Evolutionary conservation across 2,888 invertebrate species (phyloP), one percentile per base, ranked within the genome.

Genomic region (Drosophila rellima): DNA sequence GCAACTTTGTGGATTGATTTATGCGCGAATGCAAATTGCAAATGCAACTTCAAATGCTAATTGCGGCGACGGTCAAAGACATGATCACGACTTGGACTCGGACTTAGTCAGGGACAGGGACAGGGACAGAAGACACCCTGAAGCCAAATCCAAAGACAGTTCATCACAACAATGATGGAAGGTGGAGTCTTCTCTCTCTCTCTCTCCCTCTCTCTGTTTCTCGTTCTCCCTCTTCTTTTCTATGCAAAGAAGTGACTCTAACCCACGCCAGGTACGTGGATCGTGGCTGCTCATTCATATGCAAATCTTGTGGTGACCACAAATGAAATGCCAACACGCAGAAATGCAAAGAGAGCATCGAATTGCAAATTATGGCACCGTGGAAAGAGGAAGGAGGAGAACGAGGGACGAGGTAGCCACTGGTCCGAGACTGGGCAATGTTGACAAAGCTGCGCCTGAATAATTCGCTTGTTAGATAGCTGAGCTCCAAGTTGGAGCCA

Each of bases 271-370:
- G 54, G 31, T 33, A 33, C 44, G 17, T n/a, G 13, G 47, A 17
- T 48, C 33, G 20, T 35, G 29, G 57, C 48, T 42, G 52, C 73
- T 83, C 86, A 88, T 89, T 88, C 89, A 88, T 88, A 88, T 88
- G 87, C 88, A 89, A 88, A 89, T 88, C 78, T 70, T 70, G 70
- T 60, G 74, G 64, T 74, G 70, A 62, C 81, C 76, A 86, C 83
- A 89, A 86, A 89, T 89, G 89, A 88, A 86, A 86, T 86, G 81
- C 85, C 85, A 86, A 88, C 85, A 86, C 85, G 85, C 82, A 82
- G 85, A 78, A 87, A 80, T 88, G 84, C 88, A 84, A 88, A 85
- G 75, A 80, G 82, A 87, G 89, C 80, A 86, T 86, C 86, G 89
- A 86, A 86, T 86, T 86, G 86, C 86, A 86, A 86, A 86, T 86